A percentile compares a stretch with the other conserved stretches of the same genome.
Evolutionary conservation across 2,888 invertebrate species (phyloP).

Genomic region (Palloptera scutellata): DNA sequence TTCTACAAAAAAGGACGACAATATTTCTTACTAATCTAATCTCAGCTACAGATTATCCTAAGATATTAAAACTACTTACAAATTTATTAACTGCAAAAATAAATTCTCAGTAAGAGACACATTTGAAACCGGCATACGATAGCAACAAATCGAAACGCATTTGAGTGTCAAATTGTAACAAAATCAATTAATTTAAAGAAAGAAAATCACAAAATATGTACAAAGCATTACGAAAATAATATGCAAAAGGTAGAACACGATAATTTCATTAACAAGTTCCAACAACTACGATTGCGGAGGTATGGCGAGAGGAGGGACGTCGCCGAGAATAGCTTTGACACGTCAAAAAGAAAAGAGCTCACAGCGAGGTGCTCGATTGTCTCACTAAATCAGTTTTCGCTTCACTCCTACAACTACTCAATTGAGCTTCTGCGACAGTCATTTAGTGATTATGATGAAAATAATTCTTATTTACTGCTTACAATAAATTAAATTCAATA

Average conservation of each 20-base stretch:
- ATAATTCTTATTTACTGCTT: not conserved
- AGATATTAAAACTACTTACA: no score
- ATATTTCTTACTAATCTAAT: no score
- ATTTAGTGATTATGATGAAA: not conserved
- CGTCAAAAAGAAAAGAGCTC: slow-evolving; percentile 25
- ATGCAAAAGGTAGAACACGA: slow-evolving; percentile 7
- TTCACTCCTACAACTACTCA: no score
- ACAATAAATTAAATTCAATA: not conserved
- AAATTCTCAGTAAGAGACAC: no score
- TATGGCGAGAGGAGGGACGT: not conserved
- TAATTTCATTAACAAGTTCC: slow-evolving; percentile 7
- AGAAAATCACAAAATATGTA: not conserved
- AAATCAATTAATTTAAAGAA: no score
- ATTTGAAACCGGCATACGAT: no score
- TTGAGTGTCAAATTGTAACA: no score
- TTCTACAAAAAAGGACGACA: no score
- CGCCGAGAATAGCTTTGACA: slow-evolving; percentile 22
- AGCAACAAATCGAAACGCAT: no score
- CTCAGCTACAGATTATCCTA: no score
- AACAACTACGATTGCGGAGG: not conserved
- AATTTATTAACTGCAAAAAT: no score
- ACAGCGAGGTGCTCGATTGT: not conserved
- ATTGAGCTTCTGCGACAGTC: not conserved
- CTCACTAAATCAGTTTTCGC: no score
- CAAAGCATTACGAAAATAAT: slow-evolving; percentile 3